A percentile compares a stretch with the other conserved stretches of the same genome.
Conservation (phyloP, 2,888 invertebrate genomes). For the Phasia obesa region DNA sequence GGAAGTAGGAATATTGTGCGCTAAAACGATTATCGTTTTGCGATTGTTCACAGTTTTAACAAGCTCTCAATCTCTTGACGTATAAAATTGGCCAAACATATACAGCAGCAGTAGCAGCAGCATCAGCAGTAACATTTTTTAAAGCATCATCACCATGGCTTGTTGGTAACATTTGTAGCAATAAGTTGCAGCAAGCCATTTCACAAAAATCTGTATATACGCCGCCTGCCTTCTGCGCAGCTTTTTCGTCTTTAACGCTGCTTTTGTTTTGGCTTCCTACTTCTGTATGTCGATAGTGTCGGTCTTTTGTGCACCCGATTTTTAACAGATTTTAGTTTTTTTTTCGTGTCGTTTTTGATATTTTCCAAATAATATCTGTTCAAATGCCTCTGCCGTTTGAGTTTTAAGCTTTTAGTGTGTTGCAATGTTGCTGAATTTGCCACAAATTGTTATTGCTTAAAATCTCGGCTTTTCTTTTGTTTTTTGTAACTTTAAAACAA, state of each 20-base stretch:
- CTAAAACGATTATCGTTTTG: conserved; percentile 69
- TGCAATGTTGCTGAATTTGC: conserved; percentile 57
- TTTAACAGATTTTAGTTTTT: conserved; percentile 46
- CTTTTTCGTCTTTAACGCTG: conserved; percentile 34
- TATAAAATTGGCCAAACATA: conserved; percentile 71
- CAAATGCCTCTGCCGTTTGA: conserved; percentile 49
- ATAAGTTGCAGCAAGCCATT: conserved; percentile 59
- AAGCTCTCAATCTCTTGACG: conserved; percentile 73
- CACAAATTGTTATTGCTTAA: conserved; percentile 70
- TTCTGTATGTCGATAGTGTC: conserved; percentile 48
- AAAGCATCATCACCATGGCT: conserved; percentile 25
- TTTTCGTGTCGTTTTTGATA: conserved; percentile 42
- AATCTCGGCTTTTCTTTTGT: conserved; percentile 17
- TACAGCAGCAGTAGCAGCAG: background rate
- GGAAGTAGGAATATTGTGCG: conserved; percentile 42
- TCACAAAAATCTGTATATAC: conserved; percentile 43
- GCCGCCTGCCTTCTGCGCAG: conserved; percentile 24
- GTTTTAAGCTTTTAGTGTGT: conserved; percentile 36
- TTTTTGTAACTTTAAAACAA: background rate
- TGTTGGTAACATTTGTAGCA: conserved; percentile 38
- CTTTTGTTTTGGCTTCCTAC: conserved; percentile 49
- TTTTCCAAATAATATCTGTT: conserved; percentile 66
- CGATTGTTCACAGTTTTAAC: conserved; percentile 72
- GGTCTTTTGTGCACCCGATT: conserved; percentile 62
- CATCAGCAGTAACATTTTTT: conserved; percentile 11